Evolutionary conservation across 2,797 vertebrate genomes (phyloP), one percentile per base, ranked within the genome.

Genomic region (Anguilla obscura): DNA sequence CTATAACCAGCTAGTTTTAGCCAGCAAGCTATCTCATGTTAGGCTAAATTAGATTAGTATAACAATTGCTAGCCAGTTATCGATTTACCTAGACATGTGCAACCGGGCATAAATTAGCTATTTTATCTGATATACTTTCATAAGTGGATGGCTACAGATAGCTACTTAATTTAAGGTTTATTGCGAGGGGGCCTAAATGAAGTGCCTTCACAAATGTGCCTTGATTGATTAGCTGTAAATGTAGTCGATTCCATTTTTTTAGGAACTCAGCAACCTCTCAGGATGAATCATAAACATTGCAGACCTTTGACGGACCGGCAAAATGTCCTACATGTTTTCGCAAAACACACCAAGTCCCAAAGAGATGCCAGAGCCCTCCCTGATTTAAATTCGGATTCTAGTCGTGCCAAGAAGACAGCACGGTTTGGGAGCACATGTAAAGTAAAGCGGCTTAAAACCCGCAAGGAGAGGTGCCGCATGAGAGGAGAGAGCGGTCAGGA

Each of bases 361-460:
- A 36, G 56, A 85, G 91, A 90, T 88, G 89, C 10, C 30, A 66
- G 63, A 33, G 89, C 50, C 52, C 45, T 82, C 58, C 30, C 88
- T 69, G 83, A 84, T 82, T 82, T 90, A 88, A 86, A 86, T 84
- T 87, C 79, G 60, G 36, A 48, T 89, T 88, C 58, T 50, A 86
- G 66, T 30, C 86, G 30, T 24, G 74, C 16, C 2, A 83, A 82
- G 87, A 85, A 89, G 24, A 76, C 74, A 45, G 83, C 76, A 63
- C 80, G 85, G 60, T 79, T 10, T 54, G 87, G 21, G 18, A 21
- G 30, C 1, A 83, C 87, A 45, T 80, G 88, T 83, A 96, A 93
- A 93, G 89, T 89, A 16, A 97, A 96, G 91, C 92, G 92, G 50
- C 92, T 96, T 56, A 96, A 91, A 91, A 95, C 94, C 33, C 92